Percentiles rank a stretch among this genome's conserved stretches.
phyloP scores from a whole-genome alignment of 2,113 vertebrate species.

The Saccopteryx leptura region DNA sequence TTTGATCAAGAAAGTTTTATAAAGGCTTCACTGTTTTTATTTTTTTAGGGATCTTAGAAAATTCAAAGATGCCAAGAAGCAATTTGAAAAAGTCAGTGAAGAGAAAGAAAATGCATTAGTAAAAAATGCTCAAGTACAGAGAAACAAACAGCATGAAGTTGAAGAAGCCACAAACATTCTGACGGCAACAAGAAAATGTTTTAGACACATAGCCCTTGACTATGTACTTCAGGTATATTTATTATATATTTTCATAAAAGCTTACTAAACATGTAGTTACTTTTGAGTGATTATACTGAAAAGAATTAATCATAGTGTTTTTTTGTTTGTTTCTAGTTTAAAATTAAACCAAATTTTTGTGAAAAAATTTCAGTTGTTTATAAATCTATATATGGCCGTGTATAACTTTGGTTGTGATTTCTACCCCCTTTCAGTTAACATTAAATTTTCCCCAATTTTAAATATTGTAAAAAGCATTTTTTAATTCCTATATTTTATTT shows the following conservation, averaged over 20 bases:
- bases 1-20: slow-evolving; percentile 50
- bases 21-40: slow-evolving; percentile 50
- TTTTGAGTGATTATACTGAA: neutral
- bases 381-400: neutral
- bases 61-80: slow-evolving; percentile 99
- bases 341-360: slow-evolving; percentile 13
- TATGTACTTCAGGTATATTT: slow-evolving; percentile 96
- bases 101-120: slow-evolving; percentile 97
- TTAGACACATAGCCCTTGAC: slow-evolving; percentile 97
- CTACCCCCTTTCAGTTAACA: neutral
- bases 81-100: slow-evolving; percentile 99
- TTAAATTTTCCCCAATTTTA: neutral
- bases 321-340: neutral
- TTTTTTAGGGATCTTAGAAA: slow-evolving; percentile 95
- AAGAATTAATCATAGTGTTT: neutral
- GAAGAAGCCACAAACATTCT: slow-evolving; percentile 97
- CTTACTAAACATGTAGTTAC: neutral
- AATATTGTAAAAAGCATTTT: slow-evolving; percentile 17
- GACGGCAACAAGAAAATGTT: slow-evolving; percentile 97
- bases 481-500: slow-evolving; percentile 7
- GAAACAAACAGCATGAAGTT: slow-evolving; percentile 98
- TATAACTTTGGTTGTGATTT: slow-evolving; percentile 29
- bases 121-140: slow-evolving; percentile 97
- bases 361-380: neutral
- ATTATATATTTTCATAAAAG: neutral